Evolutionary conservation across 2,888 invertebrate species (phyloP).

Genomic region (Protonemura montana): DNA sequence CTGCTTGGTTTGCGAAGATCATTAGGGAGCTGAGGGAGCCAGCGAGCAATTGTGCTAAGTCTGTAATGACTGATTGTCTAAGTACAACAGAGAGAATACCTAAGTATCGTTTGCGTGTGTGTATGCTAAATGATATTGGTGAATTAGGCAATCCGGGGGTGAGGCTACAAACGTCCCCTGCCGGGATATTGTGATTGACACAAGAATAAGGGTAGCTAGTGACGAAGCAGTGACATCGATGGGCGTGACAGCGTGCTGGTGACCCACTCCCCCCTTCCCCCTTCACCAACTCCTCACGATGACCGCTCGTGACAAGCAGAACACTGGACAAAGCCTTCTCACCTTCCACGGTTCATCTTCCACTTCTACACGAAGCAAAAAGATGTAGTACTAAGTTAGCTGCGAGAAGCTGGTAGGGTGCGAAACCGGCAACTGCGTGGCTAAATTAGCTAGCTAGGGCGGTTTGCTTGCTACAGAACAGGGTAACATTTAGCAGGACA

Average conservation of each 20-base stretch:
- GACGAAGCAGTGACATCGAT: neutral
- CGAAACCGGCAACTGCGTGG: conserved; percentile 31
- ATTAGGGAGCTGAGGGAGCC: conserved; percentile 47
- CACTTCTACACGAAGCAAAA: neutral
- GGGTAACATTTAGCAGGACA: conserved; percentile 47
- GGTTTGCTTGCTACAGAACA: conserved; percentile 38
- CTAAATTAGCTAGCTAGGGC: conserved; percentile 44
- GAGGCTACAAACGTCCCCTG: neutral
- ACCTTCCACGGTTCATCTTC: neutral
- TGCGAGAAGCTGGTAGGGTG: neutral
- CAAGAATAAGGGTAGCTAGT: neutral
- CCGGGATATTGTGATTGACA: neutral
- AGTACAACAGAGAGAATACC: neutral
- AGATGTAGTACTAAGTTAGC: neutral
- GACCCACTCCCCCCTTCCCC: no score
- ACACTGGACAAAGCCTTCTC: neutral
- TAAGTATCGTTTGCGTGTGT: neutral
- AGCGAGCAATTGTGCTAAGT: conserved; percentile 46
- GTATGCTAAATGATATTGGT: neutral
- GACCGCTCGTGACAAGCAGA: no score
- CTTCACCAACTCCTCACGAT: no score
- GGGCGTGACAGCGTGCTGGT: neutral
- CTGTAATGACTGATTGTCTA: neutral
- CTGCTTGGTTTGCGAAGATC: neutral
- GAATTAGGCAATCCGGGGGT: neutral